A percentile compares a stretch with the other conserved stretches of the same genome.
Conservation (phyloP, 2,113 vertebrate genomes). For the Indicator indicator region DNA sequence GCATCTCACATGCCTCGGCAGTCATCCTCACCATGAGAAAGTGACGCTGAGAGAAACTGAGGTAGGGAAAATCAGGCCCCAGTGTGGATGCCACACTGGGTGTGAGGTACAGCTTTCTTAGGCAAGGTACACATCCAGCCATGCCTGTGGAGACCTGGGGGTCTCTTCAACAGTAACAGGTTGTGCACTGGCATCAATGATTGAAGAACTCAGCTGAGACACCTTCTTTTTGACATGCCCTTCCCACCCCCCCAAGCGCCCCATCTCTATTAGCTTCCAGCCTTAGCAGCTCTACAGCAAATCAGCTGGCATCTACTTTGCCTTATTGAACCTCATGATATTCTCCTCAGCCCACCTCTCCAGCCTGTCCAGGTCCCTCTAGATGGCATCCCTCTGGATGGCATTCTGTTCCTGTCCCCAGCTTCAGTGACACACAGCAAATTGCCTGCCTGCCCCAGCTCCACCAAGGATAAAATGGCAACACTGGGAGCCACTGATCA, state of each 20-base stretch:
- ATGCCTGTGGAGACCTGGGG: not conserved
- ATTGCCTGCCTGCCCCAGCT: not conserved
- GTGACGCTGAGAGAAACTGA: not conserved
- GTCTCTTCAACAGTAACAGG: not conserved
- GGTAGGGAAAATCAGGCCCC: accelerated
- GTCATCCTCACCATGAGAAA: not conserved
- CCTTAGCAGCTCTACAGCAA: not conserved
- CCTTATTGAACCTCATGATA: too few relatives aligned
- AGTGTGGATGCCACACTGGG: too few relatives aligned
- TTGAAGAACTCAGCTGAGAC: not conserved
- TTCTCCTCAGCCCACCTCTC: too few relatives aligned
- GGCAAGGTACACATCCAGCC: not conserved
- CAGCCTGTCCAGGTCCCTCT: too few relatives aligned
- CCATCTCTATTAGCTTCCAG: not conserved
- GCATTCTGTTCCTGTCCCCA: not conserved
- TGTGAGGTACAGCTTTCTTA: not conserved
- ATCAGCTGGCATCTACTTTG: not conserved
- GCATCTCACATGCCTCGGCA: not conserved
- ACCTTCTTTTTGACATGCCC: not conserved
- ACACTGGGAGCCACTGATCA: not conserved
- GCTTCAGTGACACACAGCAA: not conserved
- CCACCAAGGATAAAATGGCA: not conserved
- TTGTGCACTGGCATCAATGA: not conserved
- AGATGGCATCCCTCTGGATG: too few relatives aligned
- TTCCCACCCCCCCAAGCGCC: too few relatives aligned